phyloP scores from a whole-genome alignment of 2,888 invertebrate species.

The Pristionchus japonicus region DNA sequence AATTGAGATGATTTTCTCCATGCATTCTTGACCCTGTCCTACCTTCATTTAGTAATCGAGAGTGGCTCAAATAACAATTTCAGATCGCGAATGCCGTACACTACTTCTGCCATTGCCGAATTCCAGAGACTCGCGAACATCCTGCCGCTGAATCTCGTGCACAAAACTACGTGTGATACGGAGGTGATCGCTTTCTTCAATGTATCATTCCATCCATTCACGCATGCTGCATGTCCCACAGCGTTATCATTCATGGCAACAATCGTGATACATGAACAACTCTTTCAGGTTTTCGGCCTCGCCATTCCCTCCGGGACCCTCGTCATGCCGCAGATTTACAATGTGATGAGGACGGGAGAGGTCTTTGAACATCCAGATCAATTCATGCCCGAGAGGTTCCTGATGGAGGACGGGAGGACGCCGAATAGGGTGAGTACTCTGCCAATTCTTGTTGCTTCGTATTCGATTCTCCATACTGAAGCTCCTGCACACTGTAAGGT shows the following conservation, averaged over 20 bases:
- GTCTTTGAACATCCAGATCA: conserved; percentile 51
- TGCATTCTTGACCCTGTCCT: too few species aligned
- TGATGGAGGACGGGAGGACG: conserved; percentile 56
- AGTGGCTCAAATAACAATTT: too few species aligned
- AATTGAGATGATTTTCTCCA: too few species aligned
- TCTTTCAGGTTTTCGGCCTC: neutral
- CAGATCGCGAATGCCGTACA: neutral
- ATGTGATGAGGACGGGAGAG: neutral
- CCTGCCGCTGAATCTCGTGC: conserved; percentile 32
- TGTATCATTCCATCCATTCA: neutral
- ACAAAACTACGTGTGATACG: neutral
- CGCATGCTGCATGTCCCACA: neutral
- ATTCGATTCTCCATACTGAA: neutral
- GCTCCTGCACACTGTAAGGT: too few species aligned
- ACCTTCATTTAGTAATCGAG: too few species aligned
- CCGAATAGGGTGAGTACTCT: conserved; percentile 53
- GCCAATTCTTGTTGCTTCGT: neutral
- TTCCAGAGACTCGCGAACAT: conserved; percentile 42
- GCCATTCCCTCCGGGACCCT: conserved; percentile 6
- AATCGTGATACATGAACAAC: neutral
- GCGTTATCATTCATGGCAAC: neutral
- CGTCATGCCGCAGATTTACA: neutral
- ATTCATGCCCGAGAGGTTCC: conserved; percentile 61
- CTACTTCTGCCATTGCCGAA: neutral
- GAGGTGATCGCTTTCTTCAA: neutral